Evolutionary conservation across 2,888 invertebrate genomes (phyloP).

Genomic region (Thyatira batis): DNA sequence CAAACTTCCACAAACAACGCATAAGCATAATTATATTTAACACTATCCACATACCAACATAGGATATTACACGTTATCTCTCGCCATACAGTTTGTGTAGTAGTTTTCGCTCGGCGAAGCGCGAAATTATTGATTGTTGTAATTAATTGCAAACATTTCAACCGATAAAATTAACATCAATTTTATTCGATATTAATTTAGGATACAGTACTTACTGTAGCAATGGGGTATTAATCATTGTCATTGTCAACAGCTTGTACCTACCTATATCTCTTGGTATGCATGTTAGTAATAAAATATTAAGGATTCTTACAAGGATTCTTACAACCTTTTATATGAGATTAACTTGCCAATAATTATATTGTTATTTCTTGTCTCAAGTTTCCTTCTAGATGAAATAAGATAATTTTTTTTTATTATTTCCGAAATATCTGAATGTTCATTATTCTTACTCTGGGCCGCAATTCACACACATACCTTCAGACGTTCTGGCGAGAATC

Average conservation of each 20-base stretch:
- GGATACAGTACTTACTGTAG: not conserved
- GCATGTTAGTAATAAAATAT: too few species aligned
- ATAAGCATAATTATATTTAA: not conserved
- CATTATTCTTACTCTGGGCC: too few species aligned
- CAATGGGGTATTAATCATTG: not conserved
- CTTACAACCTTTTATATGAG: too few species aligned
- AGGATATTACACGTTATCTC: slow-evolving; percentile 43
- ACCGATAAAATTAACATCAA: slow-evolving; percentile 59
- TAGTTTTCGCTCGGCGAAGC: slow-evolving; percentile 66
- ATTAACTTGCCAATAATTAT: too few species aligned
- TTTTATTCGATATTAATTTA: slow-evolving; percentile 36
- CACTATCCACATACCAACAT: not conserved
- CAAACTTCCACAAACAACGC: not conserved
- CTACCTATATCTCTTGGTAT: too few species aligned
- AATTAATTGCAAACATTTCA: slow-evolving; percentile 72
- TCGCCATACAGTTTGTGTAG: slow-evolving; percentile 50
- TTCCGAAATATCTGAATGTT: too few species aligned
- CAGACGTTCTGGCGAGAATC: too few species aligned
- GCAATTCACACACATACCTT: too few species aligned
- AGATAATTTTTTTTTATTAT: too few species aligned
- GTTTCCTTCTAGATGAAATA: too few species aligned
- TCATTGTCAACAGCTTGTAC: not conserved
- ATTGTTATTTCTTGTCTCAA: too few species aligned
- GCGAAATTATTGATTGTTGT: slow-evolving; percentile 74
- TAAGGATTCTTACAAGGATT: too few species aligned